phyloP scores from a whole-genome alignment of 2,797 vertebrate species.

The Pseudochaenichthys georgianus region DNA sequence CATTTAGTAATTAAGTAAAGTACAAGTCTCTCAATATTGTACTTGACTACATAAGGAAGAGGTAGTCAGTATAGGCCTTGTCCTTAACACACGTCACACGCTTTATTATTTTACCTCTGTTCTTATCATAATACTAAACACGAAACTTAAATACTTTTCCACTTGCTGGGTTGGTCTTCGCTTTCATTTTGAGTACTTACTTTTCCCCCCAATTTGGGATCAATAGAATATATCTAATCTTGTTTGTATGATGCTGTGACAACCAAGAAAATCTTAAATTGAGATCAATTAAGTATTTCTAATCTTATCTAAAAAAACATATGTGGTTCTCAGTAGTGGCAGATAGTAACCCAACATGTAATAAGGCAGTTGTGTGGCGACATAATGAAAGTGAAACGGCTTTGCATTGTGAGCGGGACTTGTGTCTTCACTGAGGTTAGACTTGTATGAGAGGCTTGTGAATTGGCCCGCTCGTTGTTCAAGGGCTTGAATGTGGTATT shows the following conservation, averaged over 20 bases:
- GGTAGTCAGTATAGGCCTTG: neutral
- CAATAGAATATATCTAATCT: too few species aligned
- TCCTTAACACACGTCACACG: neutral
- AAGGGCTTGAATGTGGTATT: constrained; percentile 7
- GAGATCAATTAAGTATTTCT: too few species aligned
- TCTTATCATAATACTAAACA: too few species aligned
- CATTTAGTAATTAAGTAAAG: too few species aligned
- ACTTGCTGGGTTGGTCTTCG: neutral
- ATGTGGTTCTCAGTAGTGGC: too few species aligned
- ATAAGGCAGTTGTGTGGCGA: neutral
- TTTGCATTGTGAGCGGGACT: constrained; percentile 4
- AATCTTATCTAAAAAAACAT: too few species aligned
- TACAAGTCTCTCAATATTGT: too few species aligned
- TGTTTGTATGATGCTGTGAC: too few species aligned
- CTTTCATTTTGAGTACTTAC: too few species aligned
- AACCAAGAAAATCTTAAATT: too few species aligned
- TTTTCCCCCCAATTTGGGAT: too few species aligned
- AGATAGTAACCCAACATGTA: neutral
- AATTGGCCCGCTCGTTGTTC: neutral
- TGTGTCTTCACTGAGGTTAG: neutral
- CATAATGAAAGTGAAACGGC: neutral
- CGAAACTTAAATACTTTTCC: neutral
- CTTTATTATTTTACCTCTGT: neutral
- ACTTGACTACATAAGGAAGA: neutral
- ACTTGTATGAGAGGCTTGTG: neutral